Conservation (phyloP, 1,140 invertebrate genomes). For the Ditylenchus dipsaci region DNA sequence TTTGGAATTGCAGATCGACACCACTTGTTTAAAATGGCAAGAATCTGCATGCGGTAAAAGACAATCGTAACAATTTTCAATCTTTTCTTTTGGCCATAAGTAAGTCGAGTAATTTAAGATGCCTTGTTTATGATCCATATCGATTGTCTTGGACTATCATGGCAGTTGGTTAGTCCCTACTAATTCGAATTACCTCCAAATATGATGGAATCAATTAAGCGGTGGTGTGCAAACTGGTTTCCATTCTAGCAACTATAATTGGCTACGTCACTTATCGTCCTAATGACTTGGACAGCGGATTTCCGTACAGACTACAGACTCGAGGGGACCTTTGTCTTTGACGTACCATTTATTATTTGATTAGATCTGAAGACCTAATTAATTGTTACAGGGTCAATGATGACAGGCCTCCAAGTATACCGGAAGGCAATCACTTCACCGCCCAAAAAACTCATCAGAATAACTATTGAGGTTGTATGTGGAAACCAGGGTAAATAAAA, state of each 20-base stretch:
- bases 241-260: constrained; percentile 55
- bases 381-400: constrained; percentile 1
- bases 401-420: neutral
- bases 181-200: neutral
- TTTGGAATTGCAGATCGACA: constrained; percentile 40
- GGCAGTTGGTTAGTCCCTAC: constrained; percentile 47
- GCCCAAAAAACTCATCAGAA: neutral
- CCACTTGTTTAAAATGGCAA: constrained; percentile 55
- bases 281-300: constrained; percentile 49
- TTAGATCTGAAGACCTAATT: neutral
- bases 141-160: constrained; percentile 55
- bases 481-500: too few species aligned
- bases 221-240: constrained; percentile 56
- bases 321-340: constrained; percentile 47
- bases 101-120: neutral
- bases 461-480: too few species aligned
- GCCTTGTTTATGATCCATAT: constrained; percentile 51
- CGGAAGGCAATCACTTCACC: neutral
- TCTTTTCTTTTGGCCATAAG: too few species aligned
- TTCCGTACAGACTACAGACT: constrained; percentile 49
- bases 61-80: constrained; percentile 25
- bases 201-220: constrained; percentile 39
- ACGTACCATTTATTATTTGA: constrained; percentile 11
- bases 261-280: constrained; percentile 57
- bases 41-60: constrained; percentile 49